Base-by-base conservation (phyloP, 2,888 invertebrate species). In the Platycnemis pennipes region DNA sequence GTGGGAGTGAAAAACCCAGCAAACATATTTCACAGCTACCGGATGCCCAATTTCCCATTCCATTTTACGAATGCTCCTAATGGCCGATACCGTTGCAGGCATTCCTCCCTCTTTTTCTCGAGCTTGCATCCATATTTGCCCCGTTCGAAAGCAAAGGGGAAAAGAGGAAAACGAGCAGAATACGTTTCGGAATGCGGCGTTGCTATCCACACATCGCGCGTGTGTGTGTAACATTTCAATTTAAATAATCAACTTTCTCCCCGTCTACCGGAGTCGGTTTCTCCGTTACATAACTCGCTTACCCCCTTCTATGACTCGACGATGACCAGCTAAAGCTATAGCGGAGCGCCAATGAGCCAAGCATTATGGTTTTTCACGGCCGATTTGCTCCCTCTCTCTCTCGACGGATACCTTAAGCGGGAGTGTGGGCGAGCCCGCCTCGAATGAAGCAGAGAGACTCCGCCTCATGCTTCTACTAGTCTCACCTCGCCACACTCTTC, bases 281-380 rank as follows among this genome's bases (percentile, higher is more conserved):
- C 77, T 77, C 77, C 77, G 77, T 77, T 77, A 77, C 77, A 77
- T 77, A 77, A 77, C 77, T 37, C 77, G 37, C 63, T 49, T 7
- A 77, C 31, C 31, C 77, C 77, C 77, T 37, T 16, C 46, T 87
- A 44, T 87, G 87, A 87, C 45, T 87, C 87, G 87, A 45, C 45
- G 46, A 87, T 46, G 87, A 87, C 44, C 87, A 87, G 45, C 45
- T n/a, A n/a, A 87, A 87, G n/a, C 46, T 46, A 37, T 87, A n/a
- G 46, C 87, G 44, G 87, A 87, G n/a, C 87, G 46, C 16, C 44
- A 87, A 87, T 45, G 87, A 46, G 45, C 2, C 87, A 37, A 87
- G 46, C 87, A 46, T 87, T 87, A 87, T 87, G 87, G 87, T 44
- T 87, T 77, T 87, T 87, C 87, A 87, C 46, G 87, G 87, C 87